Base-by-base conservation (phyloP, 2,888 invertebrate genomes). In the Drosophila nigricruria region DNA sequence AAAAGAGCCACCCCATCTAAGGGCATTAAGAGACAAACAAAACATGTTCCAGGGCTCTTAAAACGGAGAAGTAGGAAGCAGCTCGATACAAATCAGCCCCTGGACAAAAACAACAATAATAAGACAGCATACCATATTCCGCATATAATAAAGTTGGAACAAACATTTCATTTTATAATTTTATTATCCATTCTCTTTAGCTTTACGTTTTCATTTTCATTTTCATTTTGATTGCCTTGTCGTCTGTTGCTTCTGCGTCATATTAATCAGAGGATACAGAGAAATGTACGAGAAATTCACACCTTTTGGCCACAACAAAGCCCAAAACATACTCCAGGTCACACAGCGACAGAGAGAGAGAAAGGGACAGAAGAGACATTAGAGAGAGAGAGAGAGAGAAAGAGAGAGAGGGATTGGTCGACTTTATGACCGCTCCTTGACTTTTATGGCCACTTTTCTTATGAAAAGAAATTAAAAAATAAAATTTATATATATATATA, bases 241-340 rank as follows among this genome's bases (percentile, higher is more conserved):
- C 73, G 67, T 77, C 77, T 79, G 80, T 61, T 66, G 81, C 70
- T 54, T 52, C 53, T 52, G 74, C 59, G 67, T 70, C 73, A 72
- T 85, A 74, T 85, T 80, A 77, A 82, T 81, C 82, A 69, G 73
- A 65, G 73, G 73, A 65, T 64, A 59, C 32, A 34, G 64, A 71
- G 80, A 78, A 83, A 70, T 67, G 61, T 62, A 57, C 43, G 45
- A 70, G 73, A 81, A 80, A 67, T 88, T 85, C 81, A 85, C 84
- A 85, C 84, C 84, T 85, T 88, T 85, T 82, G 83, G 86, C 81
- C 84, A 82, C 82, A 84, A 82, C 79, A 85, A 66, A 47, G 57
- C 69, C 20, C 12, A 66, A n/a, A 3, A 9, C 23, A 25, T 20
- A 2, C 42, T 6, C 1, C 8, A 40, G 1, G 3, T 10, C 18